Conservation (phyloP, 2,113 vertebrate species). For the Salvelinus namaycush region DNA sequence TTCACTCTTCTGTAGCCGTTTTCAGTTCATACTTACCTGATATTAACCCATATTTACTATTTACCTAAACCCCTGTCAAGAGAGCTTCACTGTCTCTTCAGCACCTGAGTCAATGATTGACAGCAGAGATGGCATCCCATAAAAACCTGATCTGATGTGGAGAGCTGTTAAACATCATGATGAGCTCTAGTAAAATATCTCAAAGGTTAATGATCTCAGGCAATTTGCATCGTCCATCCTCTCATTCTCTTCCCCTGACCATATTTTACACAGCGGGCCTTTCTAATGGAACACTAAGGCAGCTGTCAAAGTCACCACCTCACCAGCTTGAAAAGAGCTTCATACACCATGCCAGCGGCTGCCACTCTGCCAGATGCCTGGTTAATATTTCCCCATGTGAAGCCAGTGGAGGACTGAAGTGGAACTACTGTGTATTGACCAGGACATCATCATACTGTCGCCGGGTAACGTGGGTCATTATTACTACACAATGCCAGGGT, state of each 20-base stretch:
- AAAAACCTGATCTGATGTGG: neutral
- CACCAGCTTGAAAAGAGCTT: constrained; percentile 14
- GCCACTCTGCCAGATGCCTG: constrained; percentile 28
- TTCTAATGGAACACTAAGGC: constrained; percentile 19
- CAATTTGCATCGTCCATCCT: constrained; percentile 21
- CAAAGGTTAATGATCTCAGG: constrained; percentile 30
- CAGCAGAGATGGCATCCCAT: neutral
- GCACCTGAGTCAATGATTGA: neutral
- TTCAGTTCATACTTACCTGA: too few species aligned
- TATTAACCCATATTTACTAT: too few species aligned
- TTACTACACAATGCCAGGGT: neutral
- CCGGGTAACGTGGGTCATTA: neutral
- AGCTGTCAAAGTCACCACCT: neutral
- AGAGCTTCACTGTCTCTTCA: too few species aligned
- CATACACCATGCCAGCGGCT: constrained; percentile 29
- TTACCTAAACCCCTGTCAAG: too few species aligned
- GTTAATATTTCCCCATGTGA: constrained; percentile 42
- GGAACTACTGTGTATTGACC: constrained; percentile 20
- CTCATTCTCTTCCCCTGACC: constrained; percentile 39
- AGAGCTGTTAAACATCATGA: neutral
- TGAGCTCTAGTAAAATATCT: constrained; percentile 12
- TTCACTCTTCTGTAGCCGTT: too few species aligned
- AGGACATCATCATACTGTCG: constrained; percentile 5
- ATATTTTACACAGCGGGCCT: neutral
- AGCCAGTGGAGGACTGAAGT: constrained; percentile 15